Evolutionary conservation across 2,797 vertebrate genomes (phyloP).

Genomic region (Antennarius maculatus): DNA sequence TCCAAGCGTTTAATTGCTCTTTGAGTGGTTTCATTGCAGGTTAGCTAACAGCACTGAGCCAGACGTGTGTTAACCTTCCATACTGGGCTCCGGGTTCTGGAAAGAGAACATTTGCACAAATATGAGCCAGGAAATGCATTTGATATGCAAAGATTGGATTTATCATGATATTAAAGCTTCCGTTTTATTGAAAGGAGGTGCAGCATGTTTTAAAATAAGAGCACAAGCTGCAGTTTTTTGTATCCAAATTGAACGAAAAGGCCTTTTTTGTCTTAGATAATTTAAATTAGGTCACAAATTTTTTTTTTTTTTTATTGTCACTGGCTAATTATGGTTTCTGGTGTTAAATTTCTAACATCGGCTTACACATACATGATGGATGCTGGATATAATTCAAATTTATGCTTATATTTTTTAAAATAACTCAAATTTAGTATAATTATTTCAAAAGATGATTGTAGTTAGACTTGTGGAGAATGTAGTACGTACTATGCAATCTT

Average conservation of each 20-base stretch:
- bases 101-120: conserved; percentile 11
- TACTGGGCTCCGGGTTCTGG: conserved; percentile 3
- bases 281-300: not conserved
- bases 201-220: not conserved
- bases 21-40: conserved; percentile 50
- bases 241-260: not conserved
- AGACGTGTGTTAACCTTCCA: conserved; percentile 26
- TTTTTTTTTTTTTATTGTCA: not conserved
- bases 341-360: conserved; percentile 24
- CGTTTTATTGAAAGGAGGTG: not conserved
- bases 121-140: conserved; percentile 3
- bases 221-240: not conserved
- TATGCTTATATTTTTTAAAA: no score
- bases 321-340: not conserved
- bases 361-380: not conserved
- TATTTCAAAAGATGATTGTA: not conserved
- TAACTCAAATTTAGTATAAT: conserved; percentile 1
- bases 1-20: conserved; percentile 56
- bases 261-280: not conserved
- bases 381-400: no score
- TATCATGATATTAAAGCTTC: not conserved
- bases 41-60: conserved; percentile 38
- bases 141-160: not conserved
- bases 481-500: no score
- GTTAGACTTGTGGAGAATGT: not conserved